Percentiles rank a stretch among this genome's conserved stretches.
Evolutionary conservation across 2,888 invertebrate species (phyloP).

Genomic region (Drosophila limbata): DNA sequence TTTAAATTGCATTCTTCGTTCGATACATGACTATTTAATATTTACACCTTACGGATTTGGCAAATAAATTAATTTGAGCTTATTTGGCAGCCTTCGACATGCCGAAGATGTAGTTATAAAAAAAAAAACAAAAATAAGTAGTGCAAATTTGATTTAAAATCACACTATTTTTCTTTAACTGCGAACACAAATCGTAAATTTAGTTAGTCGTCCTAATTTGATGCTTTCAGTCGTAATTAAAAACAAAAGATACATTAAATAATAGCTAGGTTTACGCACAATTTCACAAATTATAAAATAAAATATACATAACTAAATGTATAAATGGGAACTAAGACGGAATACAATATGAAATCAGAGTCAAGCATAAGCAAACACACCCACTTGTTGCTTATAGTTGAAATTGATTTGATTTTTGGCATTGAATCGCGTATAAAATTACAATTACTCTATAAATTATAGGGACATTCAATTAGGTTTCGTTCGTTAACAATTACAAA

Average conservation of each 20-base stretch:
- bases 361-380: constrained; percentile 59
- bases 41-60: constrained; percentile 39
- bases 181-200: constrained; percentile 24
- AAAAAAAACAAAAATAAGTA: not conserved
- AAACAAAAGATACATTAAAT: constrained; percentile 9
- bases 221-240: constrained; percentile 31
- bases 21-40: constrained; percentile 32
- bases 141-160: constrained; percentile 16
- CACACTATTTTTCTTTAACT: not conserved
- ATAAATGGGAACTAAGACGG: constrained; percentile 6
- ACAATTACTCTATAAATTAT: constrained; percentile 18
- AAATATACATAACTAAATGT: constrained; percentile 10
- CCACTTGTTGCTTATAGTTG: constrained; percentile 52
- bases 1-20: constrained; percentile 8
- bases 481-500: constrained; percentile 39
- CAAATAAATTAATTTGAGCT: constrained; percentile 15
- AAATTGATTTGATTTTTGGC: constrained; percentile 45
- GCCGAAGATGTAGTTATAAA: constrained; percentile 19
- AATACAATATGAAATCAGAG: constrained; percentile 48
- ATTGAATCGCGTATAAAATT: constrained; percentile 18
- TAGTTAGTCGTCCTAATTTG: constrained; percentile 19
- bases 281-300: constrained; percentile 35
- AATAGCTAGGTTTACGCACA: constrained; percentile 22
- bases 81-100: constrained; percentile 23
- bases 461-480: constrained; percentile 26